These are phyloP conservation scores for Mamestra configurata DNA, from an alignment of 1,140 invertebrate species.

Conservation along the genomic window DNA sequence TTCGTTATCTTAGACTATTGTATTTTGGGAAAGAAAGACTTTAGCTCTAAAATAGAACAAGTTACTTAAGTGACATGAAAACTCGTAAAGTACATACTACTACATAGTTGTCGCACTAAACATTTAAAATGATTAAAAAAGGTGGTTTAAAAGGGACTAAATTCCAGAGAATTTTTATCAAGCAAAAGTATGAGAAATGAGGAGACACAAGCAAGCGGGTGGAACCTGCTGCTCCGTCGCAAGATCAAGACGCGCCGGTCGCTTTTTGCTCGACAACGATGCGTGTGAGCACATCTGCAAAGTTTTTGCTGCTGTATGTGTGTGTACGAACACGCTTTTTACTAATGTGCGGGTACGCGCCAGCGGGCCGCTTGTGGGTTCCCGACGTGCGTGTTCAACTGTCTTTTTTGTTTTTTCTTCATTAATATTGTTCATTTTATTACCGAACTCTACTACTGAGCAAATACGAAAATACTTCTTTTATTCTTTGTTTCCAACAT, in stretches of 20 bases:
- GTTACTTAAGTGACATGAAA: constrained; percentile 3
- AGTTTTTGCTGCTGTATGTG: constrained; percentile 68
- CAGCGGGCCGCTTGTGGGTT: constrained; percentile 62
- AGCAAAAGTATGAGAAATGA: constrained; percentile 36
- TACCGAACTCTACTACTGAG: constrained; percentile 52
- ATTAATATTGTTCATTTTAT: constrained; percentile 68
- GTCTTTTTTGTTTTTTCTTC: constrained; percentile 72
- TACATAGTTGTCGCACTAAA: neutral
- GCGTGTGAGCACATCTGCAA: constrained; percentile 82
- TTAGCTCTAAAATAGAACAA: neutral
- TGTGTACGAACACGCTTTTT: constrained; percentile 66
- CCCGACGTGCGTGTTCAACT: constrained; percentile 65
- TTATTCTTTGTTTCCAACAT: constrained; percentile 18
- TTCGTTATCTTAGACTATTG: neutral
- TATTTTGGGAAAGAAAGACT: neutral
- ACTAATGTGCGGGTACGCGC: constrained; percentile 58
- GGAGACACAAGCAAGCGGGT: constrained; percentile 55
- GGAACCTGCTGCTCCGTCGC: constrained; percentile 54
- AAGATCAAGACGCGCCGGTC: constrained; percentile 59
- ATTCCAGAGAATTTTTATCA: neutral
- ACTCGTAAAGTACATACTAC: neutral
- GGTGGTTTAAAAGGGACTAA: neutral
- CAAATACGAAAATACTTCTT: constrained; percentile 31
- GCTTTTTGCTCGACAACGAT: constrained; percentile 71
- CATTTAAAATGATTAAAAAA: neutral